Evolutionary conservation across 2,888 invertebrate species (phyloP), one percentile per base, ranked within the genome.

Genomic region (Lottia scabra): DNA sequence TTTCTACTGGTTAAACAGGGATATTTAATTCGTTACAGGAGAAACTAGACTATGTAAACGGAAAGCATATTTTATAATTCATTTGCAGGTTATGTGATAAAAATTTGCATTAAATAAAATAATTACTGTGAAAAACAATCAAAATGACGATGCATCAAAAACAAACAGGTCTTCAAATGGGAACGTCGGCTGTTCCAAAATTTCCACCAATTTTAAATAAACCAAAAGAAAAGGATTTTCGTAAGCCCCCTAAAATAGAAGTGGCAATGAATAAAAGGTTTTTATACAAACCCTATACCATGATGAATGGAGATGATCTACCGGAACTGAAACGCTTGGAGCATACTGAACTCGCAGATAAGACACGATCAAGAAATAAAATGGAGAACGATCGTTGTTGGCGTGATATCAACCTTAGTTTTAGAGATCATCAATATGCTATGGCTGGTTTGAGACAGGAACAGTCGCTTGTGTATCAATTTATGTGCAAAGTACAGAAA

Each of bases 371-470:
- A 15, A 27, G 44, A 44, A 67, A 70, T 27, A 45, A 23, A 12
- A 56, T 67, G 19, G 66, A 27, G 5, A 43, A 64, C 2, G 19
- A 63, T 15, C 44, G 30, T 26, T 67, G 63, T 48, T 48, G 65
- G 63, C 56, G 48, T 15, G 26, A 66, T 1, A 45, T 73, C 19
- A 65, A 73, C 44, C 23, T 73, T 4, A 65, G 63, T 56, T 73
- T 45, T 63, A 73, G 69, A 30, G 73, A 73, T 8, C 73, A 73
- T 30, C 45, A 56, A 44, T 65, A 63, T n/a, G 16, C 56, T n/a
- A 19, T 73, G 30, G 48, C 26, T 23, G 65, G 69, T 23, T 27
- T 73, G 5, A 67, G 48, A 44, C 43, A 64, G 46, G 69, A 30
- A 16, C 73, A 73, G 15, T 62, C 63, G 15, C 45, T 16, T 2